Evolutionary conservation across 2,888 invertebrate species (phyloP), one percentile per base, ranked within the genome.

Genomic region (Lagria hirta): DNA sequence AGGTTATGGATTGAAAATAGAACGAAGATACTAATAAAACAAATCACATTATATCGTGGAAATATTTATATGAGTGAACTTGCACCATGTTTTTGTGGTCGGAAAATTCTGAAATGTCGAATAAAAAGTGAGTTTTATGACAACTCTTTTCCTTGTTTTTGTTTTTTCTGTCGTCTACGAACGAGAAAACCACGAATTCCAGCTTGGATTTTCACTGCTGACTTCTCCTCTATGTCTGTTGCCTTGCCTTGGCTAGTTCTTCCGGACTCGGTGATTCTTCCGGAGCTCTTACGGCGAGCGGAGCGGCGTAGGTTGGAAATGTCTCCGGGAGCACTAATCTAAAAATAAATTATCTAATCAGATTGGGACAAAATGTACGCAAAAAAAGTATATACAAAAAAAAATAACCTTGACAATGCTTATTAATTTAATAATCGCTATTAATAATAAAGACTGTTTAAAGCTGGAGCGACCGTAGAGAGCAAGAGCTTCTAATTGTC

Each of bases 171-270:
- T 35, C 73, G 65, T 57, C 75, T 73, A 28, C 78, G 66, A 4
- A 76, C 77, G 15, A 78, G 64, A 55, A 74, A 78, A 3, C 78
- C 78, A 6, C 78, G 69, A 3, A 78, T 67, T 1, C 77, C 75
- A 0, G 78, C 78, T 60, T 78, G 78, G 38, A 78, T 78, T 60
- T 76, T 78, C 1, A 76, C 76, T 1, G 78, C 78, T 0, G 72
- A 72, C 48, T 65, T 62, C 54, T 73, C 69, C 45, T 70, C 68
- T 14, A 72, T 24, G 11, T 69, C 62, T 2, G 43, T 14, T 17
- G 49, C 24, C 42, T 57, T 52, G 20, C 38, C 50, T 28, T 58
- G 51, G 5, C 35, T 15, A 26, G 40, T 34, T 10, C 37, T 40
- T 16, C 32, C 42, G 43, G 41, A 32, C 1, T 29, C 28, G 20